phyloP scores from a whole-genome alignment of 2,888 invertebrate species.

The Diaprepes abbreviatus region DNA sequence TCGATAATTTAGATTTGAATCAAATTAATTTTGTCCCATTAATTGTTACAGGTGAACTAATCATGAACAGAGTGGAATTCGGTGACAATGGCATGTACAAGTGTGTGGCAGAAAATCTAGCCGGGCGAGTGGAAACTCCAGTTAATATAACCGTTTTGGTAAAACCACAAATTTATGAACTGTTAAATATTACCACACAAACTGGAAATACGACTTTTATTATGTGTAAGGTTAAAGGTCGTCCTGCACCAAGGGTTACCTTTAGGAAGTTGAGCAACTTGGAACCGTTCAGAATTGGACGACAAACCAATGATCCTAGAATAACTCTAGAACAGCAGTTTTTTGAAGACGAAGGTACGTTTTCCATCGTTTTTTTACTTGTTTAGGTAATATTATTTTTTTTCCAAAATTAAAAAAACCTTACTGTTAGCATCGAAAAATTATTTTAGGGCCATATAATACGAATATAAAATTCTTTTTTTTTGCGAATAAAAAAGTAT shows the following conservation, averaged over 20 bases:
- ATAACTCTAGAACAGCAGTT: constrained; percentile 76
- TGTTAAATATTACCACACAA: constrained; percentile 79
- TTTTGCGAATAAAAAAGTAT: too few species aligned
- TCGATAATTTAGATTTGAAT: background rate
- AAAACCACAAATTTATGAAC: constrained; percentile 84
- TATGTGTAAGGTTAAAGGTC: constrained; percentile 83
- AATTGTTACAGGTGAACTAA: constrained; percentile 45
- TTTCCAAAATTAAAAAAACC: too few species aligned
- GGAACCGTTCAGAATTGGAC: constrained; percentile 76
- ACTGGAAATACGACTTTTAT: constrained; percentile 76
- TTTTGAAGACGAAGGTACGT: constrained; percentile 70
- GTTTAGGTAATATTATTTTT: too few species aligned
- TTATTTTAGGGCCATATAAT: too few species aligned
- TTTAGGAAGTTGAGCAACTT: constrained; percentile 77
- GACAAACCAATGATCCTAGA: constrained; percentile 73
- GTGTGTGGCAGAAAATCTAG: constrained; percentile 85
- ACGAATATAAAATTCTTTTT: too few species aligned
- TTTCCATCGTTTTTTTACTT: too few species aligned
- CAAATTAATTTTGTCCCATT: too few species aligned
- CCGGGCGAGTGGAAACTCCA: constrained; percentile 78
- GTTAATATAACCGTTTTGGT: constrained; percentile 80
- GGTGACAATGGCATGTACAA: constrained; percentile 86
- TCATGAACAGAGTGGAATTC: constrained; percentile 71
- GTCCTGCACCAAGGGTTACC: constrained; percentile 84
- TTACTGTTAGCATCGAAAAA: too few species aligned